These are phyloP conservation scores for Heliconius ismenius DNA, from an alignment of 2,888 invertebrate genomes.

Conservation along the genomic window DNA sequence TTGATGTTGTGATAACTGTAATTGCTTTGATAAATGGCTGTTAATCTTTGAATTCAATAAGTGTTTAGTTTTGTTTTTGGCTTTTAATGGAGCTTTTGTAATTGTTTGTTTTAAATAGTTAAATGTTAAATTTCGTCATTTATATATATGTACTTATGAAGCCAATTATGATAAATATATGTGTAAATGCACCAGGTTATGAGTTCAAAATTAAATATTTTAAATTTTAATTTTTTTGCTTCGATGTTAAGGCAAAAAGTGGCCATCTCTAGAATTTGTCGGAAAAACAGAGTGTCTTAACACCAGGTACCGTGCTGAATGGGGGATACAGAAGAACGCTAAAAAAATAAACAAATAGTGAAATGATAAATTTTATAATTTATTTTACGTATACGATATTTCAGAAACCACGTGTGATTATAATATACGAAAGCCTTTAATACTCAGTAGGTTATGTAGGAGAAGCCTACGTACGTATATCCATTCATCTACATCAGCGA, in stretches of 20 bases:
- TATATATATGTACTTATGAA: neutral
- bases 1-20: constrained; percentile 73
- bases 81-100: constrained; percentile 35
- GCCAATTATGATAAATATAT: too few species aligned
- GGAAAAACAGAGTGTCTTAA: too few species aligned
- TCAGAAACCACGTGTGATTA: constrained; percentile 32
- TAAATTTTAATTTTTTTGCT: too few species aligned
- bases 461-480: constrained; percentile 28
- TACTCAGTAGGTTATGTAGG: constrained; percentile 34
- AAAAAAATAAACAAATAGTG: constrained; percentile 15
- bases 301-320: too few species aligned
- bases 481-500: constrained; percentile 46
- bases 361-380: constrained; percentile 22
- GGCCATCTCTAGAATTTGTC: too few species aligned
- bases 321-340: too few species aligned
- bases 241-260: too few species aligned
- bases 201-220: too few species aligned
- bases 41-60: constrained; percentile 58
- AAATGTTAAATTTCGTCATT: constrained; percentile 23
- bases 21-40: constrained; percentile 58
- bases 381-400: constrained; percentile 27
- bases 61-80: constrained; percentile 55
- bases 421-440: constrained; percentile 28
- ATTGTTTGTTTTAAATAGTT: constrained; percentile 38
- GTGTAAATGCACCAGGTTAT: too few species aligned